phyloP scores from a whole-genome alignment of 2,113 vertebrate genomes.

The Lamprologus lemairii region DNA sequence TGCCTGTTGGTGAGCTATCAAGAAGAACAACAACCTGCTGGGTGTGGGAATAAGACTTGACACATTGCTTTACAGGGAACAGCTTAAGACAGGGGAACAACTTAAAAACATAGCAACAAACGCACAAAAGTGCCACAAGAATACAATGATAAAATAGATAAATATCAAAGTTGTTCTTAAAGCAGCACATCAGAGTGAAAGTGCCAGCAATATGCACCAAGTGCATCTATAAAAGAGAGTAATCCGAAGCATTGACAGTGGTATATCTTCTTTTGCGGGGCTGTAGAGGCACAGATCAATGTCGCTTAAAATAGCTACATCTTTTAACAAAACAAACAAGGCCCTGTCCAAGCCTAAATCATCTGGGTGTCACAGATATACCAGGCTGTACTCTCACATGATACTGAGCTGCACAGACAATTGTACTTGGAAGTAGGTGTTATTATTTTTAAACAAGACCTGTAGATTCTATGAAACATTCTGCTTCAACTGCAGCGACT shows the following conservation, averaged over 20 bases:
- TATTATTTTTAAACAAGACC: background rate
- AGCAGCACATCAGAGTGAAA: background rate
- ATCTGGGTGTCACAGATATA: background rate
- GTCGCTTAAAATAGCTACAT: slow-evolving; percentile 10
- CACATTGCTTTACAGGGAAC: slow-evolving; percentile 24
- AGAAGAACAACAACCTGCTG: slow-evolving; percentile 57
- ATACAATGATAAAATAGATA: background rate
- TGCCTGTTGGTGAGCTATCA: slow-evolving; percentile 61
- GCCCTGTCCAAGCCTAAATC: background rate
- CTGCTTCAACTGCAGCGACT: background rate
- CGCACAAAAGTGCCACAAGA: background rate
- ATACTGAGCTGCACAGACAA: background rate
- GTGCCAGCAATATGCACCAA: background rate
- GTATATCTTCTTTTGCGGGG: background rate
- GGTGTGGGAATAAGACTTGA: slow-evolving; percentile 44
- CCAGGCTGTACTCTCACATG: background rate
- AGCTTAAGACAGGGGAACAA: background rate
- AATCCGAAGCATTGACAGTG: slow-evolving; percentile 1
- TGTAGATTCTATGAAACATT: background rate
- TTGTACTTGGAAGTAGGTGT: background rate
- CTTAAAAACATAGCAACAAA: slow-evolving; percentile 8
- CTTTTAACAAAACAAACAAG: slow-evolving; percentile 13
- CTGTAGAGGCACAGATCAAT: background rate
- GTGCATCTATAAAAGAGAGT: background rate
- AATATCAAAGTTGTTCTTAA: background rate